A percentile compares a stretch with the other conserved stretches of the same genome.
These are phyloP conservation scores for Gisinianus flammeolus DNA, from an alignment of 2,888 invertebrate species.

Conservation along the genomic window DNA sequence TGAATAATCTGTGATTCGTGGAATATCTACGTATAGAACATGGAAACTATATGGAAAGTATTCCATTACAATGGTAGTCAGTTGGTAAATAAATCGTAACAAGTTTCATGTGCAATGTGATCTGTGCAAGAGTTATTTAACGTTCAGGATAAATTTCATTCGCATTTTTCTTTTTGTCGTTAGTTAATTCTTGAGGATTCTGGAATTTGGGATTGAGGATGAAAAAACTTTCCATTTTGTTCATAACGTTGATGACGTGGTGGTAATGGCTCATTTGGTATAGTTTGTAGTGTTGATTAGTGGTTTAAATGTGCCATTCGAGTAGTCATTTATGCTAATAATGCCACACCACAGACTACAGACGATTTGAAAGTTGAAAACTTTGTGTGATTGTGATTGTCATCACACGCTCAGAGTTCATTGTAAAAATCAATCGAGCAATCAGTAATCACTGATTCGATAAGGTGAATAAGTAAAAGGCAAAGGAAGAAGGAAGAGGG, in stretches of 20 bases:
- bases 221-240: slow-evolving; percentile 1
- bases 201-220: background rate
- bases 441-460: background rate
- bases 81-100: too few species aligned
- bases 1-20: too few species aligned
- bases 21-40: too few species aligned
- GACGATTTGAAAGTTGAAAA: too few species aligned
- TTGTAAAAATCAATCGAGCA: background rate
- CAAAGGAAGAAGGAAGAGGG: background rate
- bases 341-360: background rate
- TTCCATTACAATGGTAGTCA: too few species aligned
- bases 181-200: background rate
- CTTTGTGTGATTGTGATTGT: slow-evolving; percentile 3
- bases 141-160: too few species aligned
- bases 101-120: too few species aligned
- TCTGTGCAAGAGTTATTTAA: too few species aligned
- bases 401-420: background rate
- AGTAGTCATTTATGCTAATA: slow-evolving; percentile 3
- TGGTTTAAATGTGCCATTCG: background rate
- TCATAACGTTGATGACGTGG: too few species aligned
- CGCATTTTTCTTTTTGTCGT: background rate
- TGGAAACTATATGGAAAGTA: too few species aligned
- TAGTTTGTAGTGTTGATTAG: background rate
- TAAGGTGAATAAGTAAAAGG: too few species aligned
- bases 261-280: too few species aligned